Conservation (phyloP, 2,113 vertebrate genomes). For the Apeltes quadracus region DNA sequence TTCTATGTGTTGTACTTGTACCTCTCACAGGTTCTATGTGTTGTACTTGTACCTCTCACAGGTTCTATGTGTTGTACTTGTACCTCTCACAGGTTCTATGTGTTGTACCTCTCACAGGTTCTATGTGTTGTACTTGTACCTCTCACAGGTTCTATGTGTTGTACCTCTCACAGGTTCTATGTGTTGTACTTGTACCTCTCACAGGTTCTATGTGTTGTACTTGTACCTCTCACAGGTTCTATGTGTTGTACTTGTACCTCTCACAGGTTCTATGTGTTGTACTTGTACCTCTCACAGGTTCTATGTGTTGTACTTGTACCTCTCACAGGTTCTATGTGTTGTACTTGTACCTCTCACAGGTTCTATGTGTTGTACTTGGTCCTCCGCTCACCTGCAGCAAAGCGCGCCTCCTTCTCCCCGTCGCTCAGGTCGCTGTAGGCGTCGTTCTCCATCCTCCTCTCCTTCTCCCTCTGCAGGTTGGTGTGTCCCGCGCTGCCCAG, state of each 20-base stretch:
- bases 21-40: too few species aligned
- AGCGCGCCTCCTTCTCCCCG: conserved; percentile 96
- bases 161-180: too few species aligned
- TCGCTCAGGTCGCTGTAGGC: conserved; percentile 96
- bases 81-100: not conserved
- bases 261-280: too few species aligned
- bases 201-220: too few species aligned
- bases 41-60: not conserved
- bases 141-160: too few species aligned
- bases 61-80: not conserved
- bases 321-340: not conserved
- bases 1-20: too few species aligned
- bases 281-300: too few species aligned
- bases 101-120: too few species aligned
- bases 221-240: too few species aligned
- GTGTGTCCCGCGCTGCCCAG: conserved; percentile 71
- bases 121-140: not conserved
- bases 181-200: too few species aligned
- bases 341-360: not conserved
- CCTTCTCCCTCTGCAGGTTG: conserved; percentile 87
- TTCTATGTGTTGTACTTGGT: not conserved
- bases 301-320: not conserved
- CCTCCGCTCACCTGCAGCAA: conserved; percentile 87
- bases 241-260: too few species aligned
- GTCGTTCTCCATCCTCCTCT: conserved; percentile 89